Conservation (phyloP, 1,140 invertebrate species). For the Drosophila pseudoobscura region DNA sequence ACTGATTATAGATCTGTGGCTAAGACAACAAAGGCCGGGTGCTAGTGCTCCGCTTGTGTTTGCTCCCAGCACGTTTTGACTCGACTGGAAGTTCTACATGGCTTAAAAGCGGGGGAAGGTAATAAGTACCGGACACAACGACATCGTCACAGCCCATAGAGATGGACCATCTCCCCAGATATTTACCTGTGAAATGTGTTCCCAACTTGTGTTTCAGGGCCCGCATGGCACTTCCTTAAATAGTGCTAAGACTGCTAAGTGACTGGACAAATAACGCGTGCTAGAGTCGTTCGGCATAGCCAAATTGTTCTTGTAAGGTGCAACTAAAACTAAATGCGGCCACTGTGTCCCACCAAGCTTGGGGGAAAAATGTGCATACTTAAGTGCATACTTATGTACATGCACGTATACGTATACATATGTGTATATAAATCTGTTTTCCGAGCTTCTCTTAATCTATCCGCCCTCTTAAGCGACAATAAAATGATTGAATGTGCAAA, state of each 20-base stretch:
- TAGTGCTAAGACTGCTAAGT: conserved; percentile 55
- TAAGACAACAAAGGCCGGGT: conserved; percentile 57
- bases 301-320: conserved; percentile 30
- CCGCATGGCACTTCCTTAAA: conserved; percentile 55
- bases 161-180: conserved; percentile 34
- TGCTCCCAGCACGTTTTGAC: conserved; percentile 20
- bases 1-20: conserved; percentile 26
- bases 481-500: too few species aligned
- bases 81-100: background rate
- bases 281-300: conserved; percentile 54
- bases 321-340: background rate
- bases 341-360: too few species aligned
- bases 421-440: too few species aligned
- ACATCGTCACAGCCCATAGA: conserved; percentile 26
- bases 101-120: background rate
- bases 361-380: too few species aligned
- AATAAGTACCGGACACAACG: conserved; percentile 11
- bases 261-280: conserved; percentile 66
- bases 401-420: too few species aligned
- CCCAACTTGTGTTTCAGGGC: conserved; percentile 54
- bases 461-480: too few species aligned
- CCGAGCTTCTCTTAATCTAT: too few species aligned
- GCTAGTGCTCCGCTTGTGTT: conserved; percentile 19
- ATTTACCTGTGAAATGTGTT: conserved; percentile 68
- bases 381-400: too few species aligned